These are phyloP conservation scores for Cyclura pinguis DNA, from an alignment of 2,797 vertebrate genomes.

Conservation along the genomic window DNA sequence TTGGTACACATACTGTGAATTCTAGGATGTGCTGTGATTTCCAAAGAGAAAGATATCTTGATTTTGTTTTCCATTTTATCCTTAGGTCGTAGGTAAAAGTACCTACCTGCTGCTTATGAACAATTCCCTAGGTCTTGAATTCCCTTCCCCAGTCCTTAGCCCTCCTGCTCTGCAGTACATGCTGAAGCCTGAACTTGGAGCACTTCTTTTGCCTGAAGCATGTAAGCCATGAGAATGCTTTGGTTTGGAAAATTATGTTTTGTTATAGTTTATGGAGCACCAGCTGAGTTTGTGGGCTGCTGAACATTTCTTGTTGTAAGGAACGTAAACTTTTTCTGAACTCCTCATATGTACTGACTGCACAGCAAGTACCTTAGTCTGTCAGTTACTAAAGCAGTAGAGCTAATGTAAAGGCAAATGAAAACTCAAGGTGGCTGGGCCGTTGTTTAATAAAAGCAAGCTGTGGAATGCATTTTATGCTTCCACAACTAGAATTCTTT, in stretches of 20 bases:
- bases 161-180: neutral
- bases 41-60: neutral
- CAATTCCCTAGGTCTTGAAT: neutral
- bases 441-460: slow-evolving; percentile 15
- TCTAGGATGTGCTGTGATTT: neutral
- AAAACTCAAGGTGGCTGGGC: slow-evolving; percentile 46
- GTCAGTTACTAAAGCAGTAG: slow-evolving; percentile 43
- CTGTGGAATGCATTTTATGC: slow-evolving; percentile 33
- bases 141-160: neutral
- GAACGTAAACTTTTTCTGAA: slow-evolving; percentile 51
- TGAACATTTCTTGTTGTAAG: slow-evolving; percentile 53
- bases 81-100: neutral
- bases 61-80: neutral
- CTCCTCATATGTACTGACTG: slow-evolving; percentile 45
- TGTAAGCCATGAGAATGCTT: slow-evolving; percentile 44
- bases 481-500: slow-evolving; percentile 25
- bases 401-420: slow-evolving; percentile 44
- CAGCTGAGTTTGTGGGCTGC: slow-evolving; percentile 54
- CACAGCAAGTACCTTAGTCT: slow-evolving; percentile 30
- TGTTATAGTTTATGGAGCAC: slow-evolving; percentile 35
- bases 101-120: neutral
- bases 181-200: neutral
- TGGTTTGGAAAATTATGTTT: slow-evolving; percentile 60
- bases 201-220: slow-evolving; percentile 32
- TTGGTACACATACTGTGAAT: neutral